Base-by-base conservation (phyloP, 2,113 vertebrate genomes). In the Cairina moschata region DNA sequence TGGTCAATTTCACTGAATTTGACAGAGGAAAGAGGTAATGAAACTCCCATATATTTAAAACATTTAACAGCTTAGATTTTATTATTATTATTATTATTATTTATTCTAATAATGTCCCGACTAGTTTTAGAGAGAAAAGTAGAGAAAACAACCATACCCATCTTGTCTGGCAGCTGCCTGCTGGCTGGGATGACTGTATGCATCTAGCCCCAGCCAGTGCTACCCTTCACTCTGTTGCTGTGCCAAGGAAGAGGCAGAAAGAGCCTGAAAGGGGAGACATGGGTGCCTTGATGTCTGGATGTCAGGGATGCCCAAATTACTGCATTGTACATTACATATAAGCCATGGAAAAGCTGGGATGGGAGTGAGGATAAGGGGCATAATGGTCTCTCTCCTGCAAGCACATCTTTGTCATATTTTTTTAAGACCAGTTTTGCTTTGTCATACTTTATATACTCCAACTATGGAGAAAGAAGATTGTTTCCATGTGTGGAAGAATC, bases 281-380 rank as follows among this genome's bases (percentile, higher is more conserved):
- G 0, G 36, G 21, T 40, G 38, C 32, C n/a, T 25, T 4, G 14
- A 22, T 1, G n/a, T n/a, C n/a, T n/a, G 2, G 1, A 9, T 29
- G 21, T 54, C 42, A 54, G 69, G 23, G 17, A 56, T 42, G 25
- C 13, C 17, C 38, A 31, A 1, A 65, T 52, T 56, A 66, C 10
- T 74, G 17, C 12, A 22, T 26, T 34, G 50, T 11, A 52, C 6
- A 20, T 54, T 14, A 65, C 29, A 46, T 11, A 11, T 2, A 0
- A 69, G 14, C 48, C 32, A 36, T 2, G 11, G 22, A 80, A 77
- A 86, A 68, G 14, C 8, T 26, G 15, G 63, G 50, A 44, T 40
- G 2, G 26, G 4, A 71, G 20, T 12, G 8, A 60, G 8, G 25
- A 17, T 50, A 86, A 82, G 3, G 16, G 28, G 31, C 3, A 10